Conservation (phyloP, 2,888 invertebrate genomes). For the Drosophila vallismaia region DNA sequence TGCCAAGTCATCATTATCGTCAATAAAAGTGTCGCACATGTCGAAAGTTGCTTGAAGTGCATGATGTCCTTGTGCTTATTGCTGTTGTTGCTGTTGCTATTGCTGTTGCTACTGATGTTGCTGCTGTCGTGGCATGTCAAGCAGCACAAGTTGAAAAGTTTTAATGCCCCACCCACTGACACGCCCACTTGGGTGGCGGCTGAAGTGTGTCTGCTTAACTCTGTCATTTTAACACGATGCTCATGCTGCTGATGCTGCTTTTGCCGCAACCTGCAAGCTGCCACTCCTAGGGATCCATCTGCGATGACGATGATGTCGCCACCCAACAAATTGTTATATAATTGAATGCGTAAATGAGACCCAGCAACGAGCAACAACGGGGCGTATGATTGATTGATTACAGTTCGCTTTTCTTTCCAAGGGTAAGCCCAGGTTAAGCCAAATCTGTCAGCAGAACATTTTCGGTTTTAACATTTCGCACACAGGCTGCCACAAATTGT, state of each 20-base stretch:
- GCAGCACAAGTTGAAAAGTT: slow-evolving; percentile 68
- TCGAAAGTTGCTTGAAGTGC: slow-evolving; percentile 71
- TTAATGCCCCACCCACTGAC: slow-evolving; percentile 59
- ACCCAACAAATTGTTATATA: slow-evolving; percentile 69
- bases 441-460: slow-evolving; percentile 41
- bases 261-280: slow-evolving; percentile 26
- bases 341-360: slow-evolving; percentile 67
- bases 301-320: slow-evolving; percentile 48
- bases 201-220: slow-evolving; percentile 71
- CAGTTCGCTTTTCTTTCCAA: slow-evolving; percentile 45
- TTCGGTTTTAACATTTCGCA: slow-evolving; percentile 24
- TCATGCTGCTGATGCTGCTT: slow-evolving; percentile 21
- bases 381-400: slow-evolving; percentile 73
- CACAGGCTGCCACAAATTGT: slow-evolving; percentile 20
- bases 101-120: slow-evolving; percentile 35
- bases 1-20: slow-evolving; percentile 79
- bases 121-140: slow-evolving; percentile 40
- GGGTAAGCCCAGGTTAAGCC: slow-evolving; percentile 14
- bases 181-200: background rate
- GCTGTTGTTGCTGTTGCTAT: slow-evolving; percentile 20
- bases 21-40: slow-evolving; percentile 79
- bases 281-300: background rate
- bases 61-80: slow-evolving; percentile 53
- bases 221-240: slow-evolving; percentile 65
- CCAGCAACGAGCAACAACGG: slow-evolving; percentile 30